Evolutionary conservation across 2,113 vertebrate species (phyloP), one percentile per base, ranked within the genome.

Genomic region (Carollia perspicillata): DNA sequence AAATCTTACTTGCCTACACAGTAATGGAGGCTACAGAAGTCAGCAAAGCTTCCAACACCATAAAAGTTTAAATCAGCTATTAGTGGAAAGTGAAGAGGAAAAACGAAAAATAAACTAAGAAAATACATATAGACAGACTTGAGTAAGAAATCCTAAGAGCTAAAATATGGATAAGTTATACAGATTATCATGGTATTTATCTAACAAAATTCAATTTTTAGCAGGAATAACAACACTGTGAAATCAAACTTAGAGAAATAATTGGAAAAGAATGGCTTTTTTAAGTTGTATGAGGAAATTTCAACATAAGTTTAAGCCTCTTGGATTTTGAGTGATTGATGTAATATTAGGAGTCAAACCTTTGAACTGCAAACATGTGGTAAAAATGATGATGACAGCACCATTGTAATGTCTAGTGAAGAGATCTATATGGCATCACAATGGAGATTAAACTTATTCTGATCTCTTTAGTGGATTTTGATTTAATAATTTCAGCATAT

Each of bases 61-160:
- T 99, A 99, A 99, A 98, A 99, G 99, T 99, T 98, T 99, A 99
- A 98, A 98, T 98, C 99, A 99, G 99, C 99, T 99, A 99, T 99
- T 99, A 99, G 98, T 99, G 98, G 98, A 99, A 98, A 99, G 99
- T 98, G 63, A 98, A 99, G 98, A 99, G 98, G 98, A 98, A 98
- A 99, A 97, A 99, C 95, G 98, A 98, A 98, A 97, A 98, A 98
- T 97, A 97, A 97, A 97, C 98, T 98, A 98, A 98, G 98, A 98
- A 97, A 98, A 97, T 98, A 98, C 90, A 98, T 96, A 93, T 91
- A 98, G 97, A 98, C 90, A 98, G 97, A 98, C 94, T 96, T 98
- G 96, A 98, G 97, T 98, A 98, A 98, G 97, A 98, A 98, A 98
- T 98, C 74, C 96, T 97, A 97, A 96, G 84, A 97, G 88, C 97